Evolutionary conservation across 64 coral and sea anemone genomes (phyloP), one percentile per base, ranked within the genome.

Genomic region (Catalaphyllia jardinei): DNA sequence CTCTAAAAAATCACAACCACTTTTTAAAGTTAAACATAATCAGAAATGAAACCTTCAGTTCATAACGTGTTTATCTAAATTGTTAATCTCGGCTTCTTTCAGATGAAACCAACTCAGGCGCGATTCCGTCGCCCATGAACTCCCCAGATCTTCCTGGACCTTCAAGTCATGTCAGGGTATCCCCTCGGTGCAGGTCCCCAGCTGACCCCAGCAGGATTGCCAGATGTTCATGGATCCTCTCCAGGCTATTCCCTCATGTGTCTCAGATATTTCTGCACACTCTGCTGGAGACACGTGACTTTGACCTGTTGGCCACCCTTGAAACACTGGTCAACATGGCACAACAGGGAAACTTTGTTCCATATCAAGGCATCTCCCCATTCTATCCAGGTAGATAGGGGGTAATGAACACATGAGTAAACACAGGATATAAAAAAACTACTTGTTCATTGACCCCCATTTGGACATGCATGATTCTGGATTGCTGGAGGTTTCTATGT

Each of bases 221-320:
- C 0, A 85, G 81, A 85, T 46, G 81, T 71, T 85, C 42, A 9
- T 69, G 62, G 24, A 35, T 85, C 71, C 81, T 85, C 2, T 50
- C 22, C 10, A 85, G 38, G 24, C 14, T 85, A 7, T 85, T 85
- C 24, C 81, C 81, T 67, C 62, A 52, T 13, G 65, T 85, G 11
- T 50, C 81, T 71, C 38, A 85, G 29, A 85, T 85, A 22, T 85
- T 71, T 31, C 35, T 85, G 12, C 39, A 67, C 27, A 71, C 81
- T 27, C 62, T 85, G 35, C 39, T 85, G 39, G 81, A 85, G 15
- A 8, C 81, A n/a, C 81, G 81, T 85, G 62, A 71, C 81, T 85
- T 85, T 46, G 81, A 85, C 38, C 62, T 85, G 31, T 18, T 85
- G 81, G 65, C 81, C 50, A 85, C 81, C 31, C 31, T 85, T 22